A percentile compares a stretch with the other conserved stretches of the same genome.
These are phyloP conservation scores for Heteronetta atricapilla DNA, from an alignment of 2,113 vertebrate species.

Conservation along the genomic window DNA sequence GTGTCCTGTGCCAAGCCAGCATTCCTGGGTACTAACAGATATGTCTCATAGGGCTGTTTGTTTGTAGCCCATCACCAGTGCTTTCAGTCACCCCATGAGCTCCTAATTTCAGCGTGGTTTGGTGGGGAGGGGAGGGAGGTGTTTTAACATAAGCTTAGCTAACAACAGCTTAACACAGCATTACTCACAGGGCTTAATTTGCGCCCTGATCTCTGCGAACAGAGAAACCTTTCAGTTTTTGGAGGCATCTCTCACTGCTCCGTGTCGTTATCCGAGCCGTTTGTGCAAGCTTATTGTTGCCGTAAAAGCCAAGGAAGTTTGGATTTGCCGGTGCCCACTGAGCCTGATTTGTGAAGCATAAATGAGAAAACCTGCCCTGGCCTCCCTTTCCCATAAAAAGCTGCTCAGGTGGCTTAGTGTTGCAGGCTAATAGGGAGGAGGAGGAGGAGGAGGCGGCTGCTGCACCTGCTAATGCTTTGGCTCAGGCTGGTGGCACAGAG, in stretches of 20 bases:
- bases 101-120: background rate
- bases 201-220: background rate
- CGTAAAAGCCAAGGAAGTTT: background rate
- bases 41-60: background rate
- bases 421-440: background rate
- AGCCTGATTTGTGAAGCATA: conserved; percentile 24
- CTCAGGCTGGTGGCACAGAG: conserved; percentile 34
- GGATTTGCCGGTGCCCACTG: conserved; percentile 24
- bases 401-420: conserved; percentile 45
- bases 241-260: background rate
- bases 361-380: conserved; percentile 31
- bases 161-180: background rate
- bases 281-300: background rate
- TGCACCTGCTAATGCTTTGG: conserved; percentile 61
- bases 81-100: background rate
- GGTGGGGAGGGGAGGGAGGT: background rate
- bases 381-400: background rate
- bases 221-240: background rate
- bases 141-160: background rate
- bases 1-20: background rate
- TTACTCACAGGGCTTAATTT: background rate
- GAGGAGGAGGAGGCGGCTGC: background rate
- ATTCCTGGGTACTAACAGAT: background rate
- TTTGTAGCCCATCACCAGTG: background rate
- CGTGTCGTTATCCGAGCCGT: background rate